Base-by-base conservation (phyloP, 2,797 vertebrate species). In the Siniperca scherzeri region DNA sequence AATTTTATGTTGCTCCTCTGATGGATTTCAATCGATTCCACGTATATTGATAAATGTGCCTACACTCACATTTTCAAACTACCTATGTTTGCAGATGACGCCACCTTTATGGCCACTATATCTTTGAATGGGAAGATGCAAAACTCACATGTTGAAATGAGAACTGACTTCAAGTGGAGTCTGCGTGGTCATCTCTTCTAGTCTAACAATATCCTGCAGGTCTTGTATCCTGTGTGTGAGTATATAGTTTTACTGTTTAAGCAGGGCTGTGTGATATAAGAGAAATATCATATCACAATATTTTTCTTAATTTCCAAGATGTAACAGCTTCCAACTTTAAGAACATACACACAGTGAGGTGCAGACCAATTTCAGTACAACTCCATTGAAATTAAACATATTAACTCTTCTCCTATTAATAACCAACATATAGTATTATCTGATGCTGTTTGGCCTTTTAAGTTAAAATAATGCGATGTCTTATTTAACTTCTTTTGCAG, bases 81-180 rank as follows among this genome's bases (percentile, higher is more conserved):
- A 46, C 33, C 5, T 10, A 55, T 27, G 3, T 87, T 72, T 85
- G 78, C 21, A 83, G 83, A 84, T 60, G 75, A 87, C 2, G 11
- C 6, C 22, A 14, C 22, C 2, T 83, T 83, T 52, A 30, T 36
- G 22, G 22, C 11, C 42, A 52, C 13, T 21, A 44, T 25, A 25
- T 27, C 0, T 17, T 25, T 36, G 22, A 10, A 55, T 33, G 40
- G 5, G 36, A 52, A 3, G 9, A 70, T n/a, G n/a, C 46, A 48
- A 13, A 48, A 48, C 38, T 17, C 0, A 53, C 27, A n/a, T 14
- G 36, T 40, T 71, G 16, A 56, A 42, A 14, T 22, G 55, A 46
- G 19, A 71, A 30, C 42, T 44, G 42, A 44, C 42, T 44, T 44
- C 42, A 12, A 44, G 42, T 44, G 11, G 42, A 42, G 14, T 48